Base-by-base conservation (phyloP, 2,888 invertebrate species). In the Philereme vetulata region DNA sequence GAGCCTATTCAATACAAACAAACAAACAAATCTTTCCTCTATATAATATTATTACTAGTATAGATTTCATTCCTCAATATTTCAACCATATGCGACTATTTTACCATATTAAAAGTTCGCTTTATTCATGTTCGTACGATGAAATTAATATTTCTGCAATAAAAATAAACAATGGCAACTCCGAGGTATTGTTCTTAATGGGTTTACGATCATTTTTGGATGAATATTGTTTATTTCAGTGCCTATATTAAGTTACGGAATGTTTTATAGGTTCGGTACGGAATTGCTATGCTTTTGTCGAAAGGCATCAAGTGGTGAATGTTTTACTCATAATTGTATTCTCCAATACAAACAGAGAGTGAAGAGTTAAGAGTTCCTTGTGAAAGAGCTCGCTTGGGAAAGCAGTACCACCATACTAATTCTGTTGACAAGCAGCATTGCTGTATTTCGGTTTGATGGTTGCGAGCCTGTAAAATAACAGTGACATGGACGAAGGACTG, bases 241-340 rank as follows among this genome's bases (percentile, higher is more conserved):
- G 54, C 66, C 1, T 5, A 35, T 68, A 74, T 74, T 72, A 65
- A 67, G 67, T 74, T 71, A 67, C 62, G 65, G 63, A 70, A 70
- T 67, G 68, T 58, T 62, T 67, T 68, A 71, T 70, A 64, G 62
- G 56, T 10, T 57, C 58, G 58, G 59, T 51, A 54, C 65, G 34
- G 40, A 38, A 63, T 42, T 7, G 5, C 46, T 46, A 10, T n/a
- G 42, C 4, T 4, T 10, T 7, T 42, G 10, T 42, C 44, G 11
- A 9, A 38, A 38, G 47, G 47, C 8, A 38, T 38, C 38, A 38
- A 38, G 38, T 38, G 8, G 38, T 7, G 8, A 38, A 38, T 38
- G 21, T 21, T 21, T 21, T 21, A 21, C 21, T 21, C 21, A 21
- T 21, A 21, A 21, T 21, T 21, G 21, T 21, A 21, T 21, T 21